Evolutionary conservation across 2,797 vertebrate genomes (phyloP), one percentile per base, ranked within the genome.

Genomic region (Sparus aurata): DNA sequence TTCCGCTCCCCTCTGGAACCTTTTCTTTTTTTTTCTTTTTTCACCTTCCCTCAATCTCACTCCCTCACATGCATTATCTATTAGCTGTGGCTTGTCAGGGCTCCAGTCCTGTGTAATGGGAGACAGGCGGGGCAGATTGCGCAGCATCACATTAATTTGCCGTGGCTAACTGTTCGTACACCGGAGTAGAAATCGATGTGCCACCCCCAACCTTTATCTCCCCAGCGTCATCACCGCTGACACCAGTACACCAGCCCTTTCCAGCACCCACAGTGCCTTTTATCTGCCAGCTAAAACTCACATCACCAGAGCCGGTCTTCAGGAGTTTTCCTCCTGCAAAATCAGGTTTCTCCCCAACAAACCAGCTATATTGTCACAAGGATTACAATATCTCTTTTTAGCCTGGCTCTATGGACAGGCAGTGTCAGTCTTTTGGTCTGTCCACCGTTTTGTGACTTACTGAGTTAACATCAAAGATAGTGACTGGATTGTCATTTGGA

Each of bases 81-180:
- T 92, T 89, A 88, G 82, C 77, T 62, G 87, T 75, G 84, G 87
- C 84, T 93, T 91, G 90, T 93, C 87, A 81, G 87, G 89, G 82
- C 87, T 86, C 82, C 70, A n/a, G 79, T 87, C 85, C 73, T 62
- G 80, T 91, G 93, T 94, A 93, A 94, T 85, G 79, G 85, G 89
- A 94, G 93, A 89, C 91, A 85, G 85, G 81, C 53, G 13, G 83
- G 83, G 79, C 83, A 75, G 89, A 89, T 93, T 86, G 84, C 65
- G 52, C 73, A 68, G 85, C 69, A 55, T 88, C 89, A 81, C 89
- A 90, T 94, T 95, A 86, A 95, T 94, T 93, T 92, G 69, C 90
- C 18, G 79, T 64, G 89, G 91, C 83, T 93, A 94, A 93, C 89
- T 89, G 86, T 84, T 89, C 77, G 47, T 77, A 85, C 77, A 85